Conservation (phyloP, 2,113 vertebrate genomes). For the Trachemys scripta region DNA sequence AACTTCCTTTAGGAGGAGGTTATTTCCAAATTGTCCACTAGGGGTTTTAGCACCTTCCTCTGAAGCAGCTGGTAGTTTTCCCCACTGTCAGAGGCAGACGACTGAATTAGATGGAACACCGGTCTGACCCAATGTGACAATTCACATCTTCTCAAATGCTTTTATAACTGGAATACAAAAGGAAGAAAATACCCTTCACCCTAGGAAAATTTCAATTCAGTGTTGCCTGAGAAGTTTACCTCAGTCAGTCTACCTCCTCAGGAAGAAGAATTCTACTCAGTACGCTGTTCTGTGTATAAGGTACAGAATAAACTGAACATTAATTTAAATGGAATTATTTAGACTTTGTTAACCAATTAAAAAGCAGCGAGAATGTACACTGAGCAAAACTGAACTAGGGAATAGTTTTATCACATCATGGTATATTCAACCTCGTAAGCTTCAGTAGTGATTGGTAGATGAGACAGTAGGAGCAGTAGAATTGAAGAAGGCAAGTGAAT, state of each 20-base stretch:
- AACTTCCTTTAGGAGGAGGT: neutral
- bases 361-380: neutral
- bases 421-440: neutral
- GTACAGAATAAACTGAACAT: neutral
- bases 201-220: neutral
- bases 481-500: neutral
- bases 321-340: neutral
- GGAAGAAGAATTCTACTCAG: too few species aligned
- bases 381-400: neutral
- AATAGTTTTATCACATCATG: neutral
- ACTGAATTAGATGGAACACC: neutral
- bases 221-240: neutral
- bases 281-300: neutral
- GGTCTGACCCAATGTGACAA: neutral
- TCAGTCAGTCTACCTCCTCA: too few species aligned
- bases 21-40: neutral
- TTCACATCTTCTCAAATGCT: neutral
- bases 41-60: neutral
- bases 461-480: neutral
- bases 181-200: neutral
- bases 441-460: fast-evolving
- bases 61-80: neutral
- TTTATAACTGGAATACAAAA: neutral
- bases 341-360: neutral
- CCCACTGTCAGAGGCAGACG: neutral